Evolutionary conservation across 2,888 invertebrate genomes (phyloP), one percentile per base, ranked within the genome.

Genomic region (Aspidapion aeneum): DNA sequence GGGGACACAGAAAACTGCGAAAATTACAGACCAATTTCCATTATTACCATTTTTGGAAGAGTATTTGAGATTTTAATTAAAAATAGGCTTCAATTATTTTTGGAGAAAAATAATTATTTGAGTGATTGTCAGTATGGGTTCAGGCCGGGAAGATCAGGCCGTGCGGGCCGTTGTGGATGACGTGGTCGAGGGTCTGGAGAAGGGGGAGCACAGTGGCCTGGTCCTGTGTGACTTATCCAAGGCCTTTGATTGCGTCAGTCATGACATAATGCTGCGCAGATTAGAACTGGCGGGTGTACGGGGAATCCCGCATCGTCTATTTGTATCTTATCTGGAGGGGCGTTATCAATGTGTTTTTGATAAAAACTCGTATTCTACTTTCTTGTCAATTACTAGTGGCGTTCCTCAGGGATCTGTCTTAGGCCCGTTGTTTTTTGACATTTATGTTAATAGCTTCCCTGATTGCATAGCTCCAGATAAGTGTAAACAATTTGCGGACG

Each of bases 241-340:
- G 51, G 58, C 58, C 58, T 58, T 58, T 50, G 58, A 58, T 17
- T 58, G 58, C 50, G 58, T 58, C 18, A 50, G 50, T 1, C 58
- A 58, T 19, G 58, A 58, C 20, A 58, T 58, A 35, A 35, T 35
- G 35, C 35, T 35, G 35, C 35, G 35, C 35, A 35, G 35, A 35
- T 35, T 35, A 35, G 35, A 35, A 12, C 35, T 35, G 35, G 35
- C 35, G 35, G 35, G 35, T 35, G 12, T 35, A 3, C 3, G 35
- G 35, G 35, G 35, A 12, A 35, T 35, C 12, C 35, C 35, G 12
- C 35, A 35, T 12, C 35, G 3, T 35, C 12, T 35, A 7, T 35
- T 35, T 35, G 12, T 7, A 12, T 35, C 35, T 35, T 35, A 35
- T 35, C 12, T 35, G 35, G 35, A 12, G 35, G 35, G 12, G 12